Evolutionary conservation across 1,140 invertebrate genomes (phyloP).

Genomic region (Ceratina japonica): DNA sequence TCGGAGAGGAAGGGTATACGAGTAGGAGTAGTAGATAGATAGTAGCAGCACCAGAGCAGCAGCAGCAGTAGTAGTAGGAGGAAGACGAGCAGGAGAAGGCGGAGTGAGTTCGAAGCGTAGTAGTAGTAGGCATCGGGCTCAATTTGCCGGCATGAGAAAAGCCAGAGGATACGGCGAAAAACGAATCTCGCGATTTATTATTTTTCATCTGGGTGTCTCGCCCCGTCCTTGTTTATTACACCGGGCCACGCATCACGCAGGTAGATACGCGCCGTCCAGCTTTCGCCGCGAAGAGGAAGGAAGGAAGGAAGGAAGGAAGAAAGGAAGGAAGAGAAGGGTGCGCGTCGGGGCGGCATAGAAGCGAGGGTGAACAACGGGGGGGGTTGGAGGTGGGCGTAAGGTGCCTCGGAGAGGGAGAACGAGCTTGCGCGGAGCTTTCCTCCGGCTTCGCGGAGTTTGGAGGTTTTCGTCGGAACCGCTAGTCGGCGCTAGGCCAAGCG

Average conservation of each 20-base stretch:
- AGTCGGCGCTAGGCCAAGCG: constrained; percentile 75
- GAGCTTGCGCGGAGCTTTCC: constrained; percentile 59
- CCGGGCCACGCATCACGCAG: neutral
- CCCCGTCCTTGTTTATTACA: constrained; percentile 44
- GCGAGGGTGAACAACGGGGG: no score
- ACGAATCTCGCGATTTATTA: constrained; percentile 52
- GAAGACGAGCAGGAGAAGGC: no score
- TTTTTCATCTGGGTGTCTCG: constrained; percentile 50
- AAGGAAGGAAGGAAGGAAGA: no score
- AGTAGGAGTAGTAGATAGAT: no score
- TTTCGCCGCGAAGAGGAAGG: neutral
- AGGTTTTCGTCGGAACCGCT: constrained; percentile 65
- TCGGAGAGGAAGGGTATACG: neutral
- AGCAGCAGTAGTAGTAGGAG: no score
- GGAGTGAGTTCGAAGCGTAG: no score
- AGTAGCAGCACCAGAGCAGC: no score
- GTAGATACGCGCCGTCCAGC: no score
- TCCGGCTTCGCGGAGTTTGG: constrained; percentile 15
- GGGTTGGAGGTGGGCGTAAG: neutral
- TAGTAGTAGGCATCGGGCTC: neutral
- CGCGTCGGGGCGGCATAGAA: no score
- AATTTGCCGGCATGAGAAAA: neutral
- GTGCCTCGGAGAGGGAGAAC: neutral
- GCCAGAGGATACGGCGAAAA: neutral
- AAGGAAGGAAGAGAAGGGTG: neutral